Evolutionary conservation across 2,113 vertebrate species (phyloP).

Genomic region (Pholis gunnellus): DNA sequence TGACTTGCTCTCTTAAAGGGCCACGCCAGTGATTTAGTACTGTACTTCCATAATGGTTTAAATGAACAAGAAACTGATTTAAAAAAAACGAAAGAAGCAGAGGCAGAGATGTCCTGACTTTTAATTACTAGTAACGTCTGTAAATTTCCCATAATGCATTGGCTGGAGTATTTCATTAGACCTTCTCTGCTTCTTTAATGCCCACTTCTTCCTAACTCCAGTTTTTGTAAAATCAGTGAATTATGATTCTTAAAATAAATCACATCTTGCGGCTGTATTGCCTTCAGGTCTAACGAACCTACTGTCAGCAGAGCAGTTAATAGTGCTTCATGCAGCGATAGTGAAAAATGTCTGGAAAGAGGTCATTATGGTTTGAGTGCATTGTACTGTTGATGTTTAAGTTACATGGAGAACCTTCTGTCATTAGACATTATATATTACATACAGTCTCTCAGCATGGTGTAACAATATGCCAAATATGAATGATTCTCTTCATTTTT

Average conservation of each 20-base stretch:
- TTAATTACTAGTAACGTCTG: not conserved
- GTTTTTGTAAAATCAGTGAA: not conserved
- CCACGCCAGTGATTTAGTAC: not conserved
- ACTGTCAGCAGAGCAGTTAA: not conserved
- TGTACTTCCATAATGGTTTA: not conserved
- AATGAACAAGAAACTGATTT: not conserved
- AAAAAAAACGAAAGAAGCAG: not conserved
- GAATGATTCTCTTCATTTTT: not conserved
- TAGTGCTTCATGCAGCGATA: not conserved
- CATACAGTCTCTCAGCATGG: not conserved
- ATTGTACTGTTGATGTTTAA: not conserved
- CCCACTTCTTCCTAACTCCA: not conserved
- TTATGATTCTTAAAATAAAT: slow-evolving; percentile 1
- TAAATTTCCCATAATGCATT: not conserved
- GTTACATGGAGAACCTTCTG: not conserved
- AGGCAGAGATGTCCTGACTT: not conserved
- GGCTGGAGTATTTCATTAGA: not conserved
- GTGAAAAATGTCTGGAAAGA: not conserved
- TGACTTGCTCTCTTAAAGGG: slow-evolving; percentile 9
- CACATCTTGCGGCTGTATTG: not conserved
- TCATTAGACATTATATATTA: slow-evolving; percentile 2
- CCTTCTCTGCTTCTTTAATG: not conserved
- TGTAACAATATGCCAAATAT: not conserved
- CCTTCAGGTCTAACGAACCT: not conserved
- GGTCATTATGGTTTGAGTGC: not conserved